Conservation (phyloP, 2,797 vertebrate species). For the Neosilurus hyrtlii region DNA sequence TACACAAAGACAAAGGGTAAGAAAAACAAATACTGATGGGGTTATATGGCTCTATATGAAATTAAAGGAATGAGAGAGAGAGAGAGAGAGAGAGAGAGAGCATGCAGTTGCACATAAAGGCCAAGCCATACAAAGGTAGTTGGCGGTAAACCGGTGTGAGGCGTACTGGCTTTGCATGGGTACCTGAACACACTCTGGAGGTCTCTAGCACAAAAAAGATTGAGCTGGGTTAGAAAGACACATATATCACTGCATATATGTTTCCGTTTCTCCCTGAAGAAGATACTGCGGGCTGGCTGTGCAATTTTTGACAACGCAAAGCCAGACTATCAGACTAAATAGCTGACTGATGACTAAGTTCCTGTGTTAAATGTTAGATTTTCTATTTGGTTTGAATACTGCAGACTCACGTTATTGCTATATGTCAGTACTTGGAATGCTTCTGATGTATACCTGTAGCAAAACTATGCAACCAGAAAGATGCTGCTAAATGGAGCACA, state of each 20-base stretch:
- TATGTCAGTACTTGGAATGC: constrained; percentile 56
- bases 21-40: constrained; percentile 48
- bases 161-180: constrained; percentile 70
- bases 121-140: constrained; percentile 69
- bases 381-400: constrained; percentile 64
- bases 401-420: constrained; percentile 56
- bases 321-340: constrained; percentile 32
- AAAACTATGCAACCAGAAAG: constrained; percentile 41
- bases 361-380: constrained; percentile 24
- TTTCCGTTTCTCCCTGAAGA: constrained; percentile 62
- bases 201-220: constrained; percentile 46
- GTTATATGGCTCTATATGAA: constrained; percentile 44
- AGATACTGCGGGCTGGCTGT: constrained; percentile 66
- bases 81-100: constrained; percentile 30
- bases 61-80: not conserved
- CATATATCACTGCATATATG: constrained; percentile 56
- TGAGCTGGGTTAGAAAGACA: constrained; percentile 48
- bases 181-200: constrained; percentile 71
- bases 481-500: constrained; percentile 29
- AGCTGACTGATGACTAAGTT: constrained; percentile 23
- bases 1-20: not conserved
- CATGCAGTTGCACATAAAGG: constrained; percentile 41
- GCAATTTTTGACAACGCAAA: constrained; percentile 51
- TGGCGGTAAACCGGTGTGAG: constrained; percentile 65
- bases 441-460: constrained; percentile 48